Evolutionary conservation across 2,888 invertebrate species (phyloP).

Genomic region (Caenorhabditis doughertyi): DNA sequence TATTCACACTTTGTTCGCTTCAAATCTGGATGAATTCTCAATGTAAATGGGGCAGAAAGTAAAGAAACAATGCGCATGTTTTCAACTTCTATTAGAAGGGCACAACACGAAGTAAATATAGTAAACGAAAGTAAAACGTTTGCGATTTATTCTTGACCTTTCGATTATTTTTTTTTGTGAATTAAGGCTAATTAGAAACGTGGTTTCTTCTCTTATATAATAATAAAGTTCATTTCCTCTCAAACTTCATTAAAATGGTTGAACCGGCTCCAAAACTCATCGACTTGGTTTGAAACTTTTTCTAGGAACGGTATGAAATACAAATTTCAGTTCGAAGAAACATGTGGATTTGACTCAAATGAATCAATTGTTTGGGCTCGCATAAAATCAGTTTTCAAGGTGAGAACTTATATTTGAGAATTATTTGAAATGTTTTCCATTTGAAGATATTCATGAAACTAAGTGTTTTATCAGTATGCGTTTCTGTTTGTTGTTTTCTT

Average conservation of each 20-base stretch:
- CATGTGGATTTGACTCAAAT: background rate
- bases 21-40: background rate
- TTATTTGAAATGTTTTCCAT: background rate
- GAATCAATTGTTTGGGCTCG: slow-evolving; percentile 18
- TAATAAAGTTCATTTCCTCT: background rate
- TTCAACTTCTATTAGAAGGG: too few species aligned
- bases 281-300: slow-evolving; percentile 2
- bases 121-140: too few species aligned
- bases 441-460: slow-evolving; percentile 19
- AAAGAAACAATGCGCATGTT: slow-evolving; percentile 8
- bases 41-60: slow-evolving; percentile 27
- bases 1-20: background rate
- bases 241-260: background rate
- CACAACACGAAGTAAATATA: too few species aligned
- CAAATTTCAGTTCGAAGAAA: background rate
- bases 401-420: background rate
- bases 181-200: too few species aligned
- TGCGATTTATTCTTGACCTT: too few species aligned
- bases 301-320: background rate
- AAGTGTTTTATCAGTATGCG: slow-evolving; percentile 4
- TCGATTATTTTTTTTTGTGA: too few species aligned
- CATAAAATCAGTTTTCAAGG: slow-evolving; percentile 11
- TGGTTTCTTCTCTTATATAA: background rate
- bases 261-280: background rate
- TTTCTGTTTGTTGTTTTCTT: slow-evolving; percentile 17